These are phyloP conservation scores for Silurus glanis DNA, from an alignment of 2,113 vertebrate genomes.

Conservation along the genomic window DNA sequence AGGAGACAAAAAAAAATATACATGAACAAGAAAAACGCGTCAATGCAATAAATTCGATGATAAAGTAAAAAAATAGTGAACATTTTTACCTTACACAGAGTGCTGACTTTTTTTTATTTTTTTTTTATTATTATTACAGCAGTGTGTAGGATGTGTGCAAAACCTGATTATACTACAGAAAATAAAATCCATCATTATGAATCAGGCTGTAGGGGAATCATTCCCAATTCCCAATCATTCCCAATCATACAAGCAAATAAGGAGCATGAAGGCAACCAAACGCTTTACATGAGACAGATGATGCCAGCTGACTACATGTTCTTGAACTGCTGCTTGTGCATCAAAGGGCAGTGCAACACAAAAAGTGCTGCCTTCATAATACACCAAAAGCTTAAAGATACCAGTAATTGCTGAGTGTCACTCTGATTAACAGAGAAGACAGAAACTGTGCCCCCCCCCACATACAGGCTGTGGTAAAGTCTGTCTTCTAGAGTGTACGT, in stretches of 20 bases:
- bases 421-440: neutral
- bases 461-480: too few species aligned
- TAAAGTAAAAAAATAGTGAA: neutral
- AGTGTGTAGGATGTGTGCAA: neutral
- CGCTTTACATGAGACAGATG: neutral
- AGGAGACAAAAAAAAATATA: conserved; percentile 45
- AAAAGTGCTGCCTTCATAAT: neutral
- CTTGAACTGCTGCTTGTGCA: neutral
- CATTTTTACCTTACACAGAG: neutral
- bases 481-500: too few species aligned
- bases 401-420: neutral
- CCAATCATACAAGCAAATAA: neutral
- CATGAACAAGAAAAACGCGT: too few species aligned
- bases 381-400: neutral
- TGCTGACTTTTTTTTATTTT: too few species aligned
- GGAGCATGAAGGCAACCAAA: neutral
- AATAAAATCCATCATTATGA: neutral
- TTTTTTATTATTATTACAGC: neutral
- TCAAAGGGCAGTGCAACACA: neutral
- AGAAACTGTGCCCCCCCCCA: too few species aligned
- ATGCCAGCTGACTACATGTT: neutral
- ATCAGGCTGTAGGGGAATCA: neutral
- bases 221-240: neutral
- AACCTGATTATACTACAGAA: neutral
- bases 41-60: neutral